Conservation (phyloP, 2,888 invertebrate species). For the Mesochorus sp. region DNA sequence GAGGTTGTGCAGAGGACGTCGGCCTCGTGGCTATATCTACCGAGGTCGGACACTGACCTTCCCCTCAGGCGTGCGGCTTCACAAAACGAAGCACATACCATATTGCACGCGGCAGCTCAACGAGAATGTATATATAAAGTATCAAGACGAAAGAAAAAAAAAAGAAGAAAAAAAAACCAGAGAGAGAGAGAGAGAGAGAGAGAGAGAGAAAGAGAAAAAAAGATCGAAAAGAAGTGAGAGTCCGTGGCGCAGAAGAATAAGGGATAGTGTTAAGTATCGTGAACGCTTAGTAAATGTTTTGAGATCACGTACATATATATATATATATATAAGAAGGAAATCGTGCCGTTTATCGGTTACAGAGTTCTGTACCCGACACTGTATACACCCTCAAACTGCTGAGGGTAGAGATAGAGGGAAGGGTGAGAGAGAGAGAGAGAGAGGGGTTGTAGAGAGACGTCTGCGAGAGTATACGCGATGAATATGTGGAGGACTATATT, state of each 20-base stretch:
- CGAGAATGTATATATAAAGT: constrained; percentile 10
- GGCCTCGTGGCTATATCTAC: constrained; percentile 53
- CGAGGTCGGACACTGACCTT: constrained; percentile 64
- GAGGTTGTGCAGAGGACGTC: constrained; percentile 54
- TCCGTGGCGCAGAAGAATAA: background rate
- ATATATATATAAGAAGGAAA: constrained; percentile 21
- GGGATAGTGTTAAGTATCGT: constrained; percentile 11
- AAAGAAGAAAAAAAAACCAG: background rate
- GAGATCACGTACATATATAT: too few species aligned
- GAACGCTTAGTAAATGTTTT: constrained; percentile 9
- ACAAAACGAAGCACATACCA: constrained; percentile 33
- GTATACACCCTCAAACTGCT: background rate
- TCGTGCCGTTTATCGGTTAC: constrained; percentile 44
- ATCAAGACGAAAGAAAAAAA: background rate
- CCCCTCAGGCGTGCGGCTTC: constrained; percentile 37
- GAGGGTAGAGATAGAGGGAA: background rate
- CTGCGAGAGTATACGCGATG: constrained; percentile 10
- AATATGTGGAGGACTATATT: constrained; percentile 34
- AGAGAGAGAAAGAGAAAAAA: background rate
- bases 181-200: background rate
- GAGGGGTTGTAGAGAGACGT: background rate
- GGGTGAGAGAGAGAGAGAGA: background rate
- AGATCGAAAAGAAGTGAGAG: background rate
- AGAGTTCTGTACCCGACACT: background rate
- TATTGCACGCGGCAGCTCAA: constrained; percentile 21